Conservation (phyloP, 2,888 invertebrate species). For the Drosophila neoperkinsi region DNA sequence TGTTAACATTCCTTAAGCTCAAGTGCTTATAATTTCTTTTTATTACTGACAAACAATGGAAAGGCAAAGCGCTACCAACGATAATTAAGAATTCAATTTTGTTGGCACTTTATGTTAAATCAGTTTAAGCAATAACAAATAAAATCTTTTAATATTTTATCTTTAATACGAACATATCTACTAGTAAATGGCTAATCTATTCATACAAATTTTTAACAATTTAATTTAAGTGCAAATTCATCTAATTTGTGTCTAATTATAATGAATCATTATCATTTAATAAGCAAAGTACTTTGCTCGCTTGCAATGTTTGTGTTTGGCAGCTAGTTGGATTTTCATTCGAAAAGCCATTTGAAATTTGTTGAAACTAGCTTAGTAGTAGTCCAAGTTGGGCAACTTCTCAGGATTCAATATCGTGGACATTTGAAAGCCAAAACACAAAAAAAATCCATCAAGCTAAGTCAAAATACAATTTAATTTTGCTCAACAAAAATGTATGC, state of each 20-base stretch:
- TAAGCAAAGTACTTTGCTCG: not conserved
- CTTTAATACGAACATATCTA: not conserved
- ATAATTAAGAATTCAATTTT: conserved; percentile 75
- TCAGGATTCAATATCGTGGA: conserved; percentile 32
- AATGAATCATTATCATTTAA: not conserved
- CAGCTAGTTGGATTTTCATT: conserved; percentile 3
- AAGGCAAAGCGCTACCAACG: conserved; percentile 11
- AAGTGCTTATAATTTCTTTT: conserved; percentile 69
- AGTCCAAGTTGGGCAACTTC: conserved; percentile 6
- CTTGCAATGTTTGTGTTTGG: not conserved
- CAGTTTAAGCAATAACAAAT: conserved; percentile 20
- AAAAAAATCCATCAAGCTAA: conserved; percentile 33
- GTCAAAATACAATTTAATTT: conserved; percentile 80
- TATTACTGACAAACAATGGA: conserved; percentile 42
- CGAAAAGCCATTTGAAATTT: conserved; percentile 6
- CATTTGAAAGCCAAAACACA: conserved; percentile 45
- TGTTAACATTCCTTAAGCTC: conserved; percentile 53
- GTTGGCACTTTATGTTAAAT: conserved; percentile 47
- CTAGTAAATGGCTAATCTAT: not conserved
- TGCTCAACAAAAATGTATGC: conserved; percentile 49
- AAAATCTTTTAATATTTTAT: not conserved
- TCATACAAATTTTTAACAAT: fast-evolving
- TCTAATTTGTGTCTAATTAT: not conserved
- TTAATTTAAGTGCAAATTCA: not conserved
- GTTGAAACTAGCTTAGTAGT: conserved; percentile 21